A percentile compares a stretch with the other conserved stretches of the same genome.
These are phyloP conservation scores for Ptychodera flava DNA, from an alignment of 35 echinoderm and acorn worm species.

Conservation along the genomic window DNA sequence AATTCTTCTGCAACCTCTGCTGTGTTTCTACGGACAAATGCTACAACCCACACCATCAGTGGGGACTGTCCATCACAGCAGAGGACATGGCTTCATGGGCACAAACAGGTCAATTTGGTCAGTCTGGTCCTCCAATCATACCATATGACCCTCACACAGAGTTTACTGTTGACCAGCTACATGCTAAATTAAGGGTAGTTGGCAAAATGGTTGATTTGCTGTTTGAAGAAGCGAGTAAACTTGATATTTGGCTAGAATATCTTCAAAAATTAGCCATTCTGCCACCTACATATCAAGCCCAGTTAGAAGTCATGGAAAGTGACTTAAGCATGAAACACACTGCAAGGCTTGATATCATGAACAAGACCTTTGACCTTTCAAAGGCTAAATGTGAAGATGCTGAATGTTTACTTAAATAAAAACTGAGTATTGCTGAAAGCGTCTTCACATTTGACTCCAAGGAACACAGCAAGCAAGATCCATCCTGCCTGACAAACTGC, in stretches of 20 bases:
- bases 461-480: no score
- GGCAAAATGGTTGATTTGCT: not conserved
- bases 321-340: no score
- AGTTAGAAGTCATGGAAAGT: no score
- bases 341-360: no score
- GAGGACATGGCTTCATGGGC: not conserved
- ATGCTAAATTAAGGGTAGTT: not conserved
- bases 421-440: no score
- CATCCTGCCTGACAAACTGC: no score
- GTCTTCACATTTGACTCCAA: no score
- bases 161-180: not conserved
- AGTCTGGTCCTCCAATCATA: not conserved
- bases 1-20: not conserved
- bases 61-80: not conserved
- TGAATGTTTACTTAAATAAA: no score
- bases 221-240: not conserved
- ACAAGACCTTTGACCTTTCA: no score
- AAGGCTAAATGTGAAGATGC: no score
- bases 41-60: not conserved
- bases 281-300: not conserved
- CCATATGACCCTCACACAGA: not conserved
- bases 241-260: not conserved
- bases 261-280: not conserved
- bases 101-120: not conserved
- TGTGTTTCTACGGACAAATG: not conserved